phyloP scores from a whole-genome alignment of 2,888 invertebrate species.

The Diarsia dahlii region DNA sequence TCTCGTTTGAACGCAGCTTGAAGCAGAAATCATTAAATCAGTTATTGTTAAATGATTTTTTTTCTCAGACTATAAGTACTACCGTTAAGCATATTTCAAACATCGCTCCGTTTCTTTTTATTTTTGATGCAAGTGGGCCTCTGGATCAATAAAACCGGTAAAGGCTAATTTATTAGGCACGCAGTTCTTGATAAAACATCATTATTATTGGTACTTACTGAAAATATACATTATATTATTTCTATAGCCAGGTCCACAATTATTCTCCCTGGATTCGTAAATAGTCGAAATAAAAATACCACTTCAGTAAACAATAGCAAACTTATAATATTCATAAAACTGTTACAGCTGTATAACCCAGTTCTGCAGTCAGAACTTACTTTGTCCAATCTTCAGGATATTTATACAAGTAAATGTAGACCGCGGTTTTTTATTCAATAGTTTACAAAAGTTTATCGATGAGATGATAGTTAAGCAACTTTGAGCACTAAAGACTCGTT shows the following conservation, averaged over 20 bases:
- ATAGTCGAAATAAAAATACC: conserved; percentile 17
- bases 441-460: conserved; percentile 48
- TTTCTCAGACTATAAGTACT: too few species aligned
- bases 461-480: conserved; percentile 65
- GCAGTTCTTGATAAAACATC: neutral
- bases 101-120: too few species aligned
- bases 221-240: neutral
- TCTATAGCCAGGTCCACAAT: too few species aligned
- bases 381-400: conserved; percentile 26
- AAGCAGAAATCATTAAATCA: too few species aligned
- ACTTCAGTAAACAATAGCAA: conserved; percentile 16
- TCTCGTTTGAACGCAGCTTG: too few species aligned
- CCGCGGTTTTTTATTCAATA: conserved; percentile 38
- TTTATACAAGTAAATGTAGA: conserved; percentile 49
- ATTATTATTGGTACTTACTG: neutral
- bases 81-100: too few species aligned
- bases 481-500: conserved; percentile 85
- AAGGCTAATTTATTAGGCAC: neutral
- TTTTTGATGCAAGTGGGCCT: too few species aligned
- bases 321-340: conserved; percentile 38
- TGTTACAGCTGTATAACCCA: conserved; percentile 29
- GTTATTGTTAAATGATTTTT: too few species aligned
- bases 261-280: neutral
- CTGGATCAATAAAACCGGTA: too few species aligned
- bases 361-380: conserved; percentile 24